These are phyloP conservation scores for Agrypnia vestita DNA, from an alignment of 1,140 invertebrate species.

Conservation along the genomic window DNA sequence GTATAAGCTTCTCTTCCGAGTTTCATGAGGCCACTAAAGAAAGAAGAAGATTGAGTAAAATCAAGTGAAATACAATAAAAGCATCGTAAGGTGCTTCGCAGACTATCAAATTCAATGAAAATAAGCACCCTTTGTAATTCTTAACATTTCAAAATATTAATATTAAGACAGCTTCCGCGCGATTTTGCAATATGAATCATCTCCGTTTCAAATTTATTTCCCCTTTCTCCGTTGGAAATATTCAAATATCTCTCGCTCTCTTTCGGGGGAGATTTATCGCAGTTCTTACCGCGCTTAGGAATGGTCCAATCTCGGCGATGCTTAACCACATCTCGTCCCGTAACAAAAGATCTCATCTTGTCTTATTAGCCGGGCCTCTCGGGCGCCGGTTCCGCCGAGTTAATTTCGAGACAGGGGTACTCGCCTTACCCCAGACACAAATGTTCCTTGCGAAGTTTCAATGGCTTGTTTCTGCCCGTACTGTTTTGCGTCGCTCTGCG, in stretches of 20 bases:
- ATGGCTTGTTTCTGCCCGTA: too few species aligned
- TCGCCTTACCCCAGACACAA: neutral
- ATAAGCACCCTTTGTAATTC: too few species aligned
- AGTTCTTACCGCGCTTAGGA: neutral
- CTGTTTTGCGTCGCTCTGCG: too few species aligned
- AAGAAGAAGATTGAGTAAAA: too few species aligned
- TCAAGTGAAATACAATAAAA: too few species aligned
- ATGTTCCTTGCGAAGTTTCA: too few species aligned
- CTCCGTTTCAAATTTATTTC: conserved; percentile 4
- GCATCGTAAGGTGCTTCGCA: too few species aligned
- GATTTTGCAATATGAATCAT: neutral
- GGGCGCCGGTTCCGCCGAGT: conserved; percentile 10
- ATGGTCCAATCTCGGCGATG: conserved; percentile 23
- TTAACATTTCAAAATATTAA: too few species aligned
- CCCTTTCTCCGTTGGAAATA: neutral
- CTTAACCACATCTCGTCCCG: conserved; percentile 17
- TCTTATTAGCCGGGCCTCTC: conserved; percentile 6
- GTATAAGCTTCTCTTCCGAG: too few species aligned
- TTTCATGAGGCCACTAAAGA: too few species aligned
- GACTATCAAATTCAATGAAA: too few species aligned
- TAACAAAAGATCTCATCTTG: conserved; percentile 27
- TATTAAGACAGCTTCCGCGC: too few species aligned
- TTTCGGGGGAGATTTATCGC: neutral
- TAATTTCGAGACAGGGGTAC: conserved; percentile 23
- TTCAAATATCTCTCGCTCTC: neutral